Base-by-base conservation (phyloP, 2,113 vertebrate species). In the Panthera tigris region DNA sequence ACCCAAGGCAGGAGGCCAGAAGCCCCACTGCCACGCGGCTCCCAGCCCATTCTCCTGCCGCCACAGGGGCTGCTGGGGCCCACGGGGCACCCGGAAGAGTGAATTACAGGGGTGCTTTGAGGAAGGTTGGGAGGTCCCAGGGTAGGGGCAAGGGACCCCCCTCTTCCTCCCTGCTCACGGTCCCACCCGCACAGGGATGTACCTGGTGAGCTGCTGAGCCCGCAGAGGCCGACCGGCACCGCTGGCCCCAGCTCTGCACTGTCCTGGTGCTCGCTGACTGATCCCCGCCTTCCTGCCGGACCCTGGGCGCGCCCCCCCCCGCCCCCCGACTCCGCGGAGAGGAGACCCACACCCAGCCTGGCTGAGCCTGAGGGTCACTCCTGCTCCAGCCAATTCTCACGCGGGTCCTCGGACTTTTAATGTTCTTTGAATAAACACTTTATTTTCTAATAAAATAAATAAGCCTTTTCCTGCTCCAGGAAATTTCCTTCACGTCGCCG, bases 371-470 rank as follows among this genome's bases (percentile, higher is more conserved):
- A 91, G 81, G 48, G 5, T 25, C 23, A 4, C 61, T 45, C 57
- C 65, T 39, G 21, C 50, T 50, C 45, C 19, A 0, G 48, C 95
- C 87, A 57, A 50, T 14, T 29, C 39, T 82, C 82, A 25, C 16
- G 1, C 83, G 73, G 79, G 87, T 65, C 94, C 88, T 80, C n/a
- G 90, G 78, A 45, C 96, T 98, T 97, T 97, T 98, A 91, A 73
- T 92, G 98, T 95, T 98, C 97, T 99, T 98, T 98, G 97, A 98
- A 98, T 98, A 98, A 98, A 98, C 97, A 97, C 33, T 98, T 97
- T 98, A 98, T 99, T 99, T 99, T 98, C 98, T 99, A 99, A 98
- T 97, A 97, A 97, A 97, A 97, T 31, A 61, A 29, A 89, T 69
- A 83, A 93, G 45, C 9, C n/a, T 79, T 27, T 71, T 57, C 66